Evolutionary conservation across 2,797 vertebrate species (phyloP).

Genomic region (Gastrophryne carolinensis): DNA sequence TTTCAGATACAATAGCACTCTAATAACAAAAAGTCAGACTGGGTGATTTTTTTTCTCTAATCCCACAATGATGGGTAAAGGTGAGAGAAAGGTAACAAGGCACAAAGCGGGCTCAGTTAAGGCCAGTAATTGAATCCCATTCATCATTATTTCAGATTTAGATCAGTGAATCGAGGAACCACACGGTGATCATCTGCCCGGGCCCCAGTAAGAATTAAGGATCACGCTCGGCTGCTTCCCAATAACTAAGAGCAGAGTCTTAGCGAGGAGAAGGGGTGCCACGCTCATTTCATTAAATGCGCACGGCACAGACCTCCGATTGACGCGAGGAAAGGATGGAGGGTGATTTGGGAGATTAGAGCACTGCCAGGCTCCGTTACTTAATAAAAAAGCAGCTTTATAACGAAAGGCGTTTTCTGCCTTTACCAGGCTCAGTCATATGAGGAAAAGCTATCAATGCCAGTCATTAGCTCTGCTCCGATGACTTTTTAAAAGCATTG

Average conservation of each 20-base stretch:
- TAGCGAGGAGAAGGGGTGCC: not conserved
- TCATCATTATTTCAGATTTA: conserved; percentile 23
- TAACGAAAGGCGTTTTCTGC: not conserved
- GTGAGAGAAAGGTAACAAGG: not conserved
- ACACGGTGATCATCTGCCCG: not conserved
- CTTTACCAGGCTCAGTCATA: not conserved
- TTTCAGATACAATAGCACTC: no score
- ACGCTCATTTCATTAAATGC: conserved; percentile 3
- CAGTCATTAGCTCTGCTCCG: no score
- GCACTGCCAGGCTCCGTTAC: conserved; percentile 6
- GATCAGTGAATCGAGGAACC: conserved; percentile 9
- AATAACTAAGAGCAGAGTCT: not conserved
- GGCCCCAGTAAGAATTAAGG: conserved; percentile 5
- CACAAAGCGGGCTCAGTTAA: not conserved
- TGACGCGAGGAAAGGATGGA: conserved; percentile 3
- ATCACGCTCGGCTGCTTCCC: not conserved
- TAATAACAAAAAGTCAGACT: not conserved
- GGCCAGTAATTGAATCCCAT: conserved; percentile 25
- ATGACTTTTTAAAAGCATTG: no score
- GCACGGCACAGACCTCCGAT: not conserved
- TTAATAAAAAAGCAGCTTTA: conserved; percentile 8
- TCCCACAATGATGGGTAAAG: not conserved
- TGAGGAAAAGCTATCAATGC: not conserved
- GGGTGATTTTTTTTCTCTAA: not conserved
- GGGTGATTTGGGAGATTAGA: conserved; percentile 25